Base-by-base conservation (phyloP, 2,888 invertebrate species). In the Drosophila recens region DNA sequence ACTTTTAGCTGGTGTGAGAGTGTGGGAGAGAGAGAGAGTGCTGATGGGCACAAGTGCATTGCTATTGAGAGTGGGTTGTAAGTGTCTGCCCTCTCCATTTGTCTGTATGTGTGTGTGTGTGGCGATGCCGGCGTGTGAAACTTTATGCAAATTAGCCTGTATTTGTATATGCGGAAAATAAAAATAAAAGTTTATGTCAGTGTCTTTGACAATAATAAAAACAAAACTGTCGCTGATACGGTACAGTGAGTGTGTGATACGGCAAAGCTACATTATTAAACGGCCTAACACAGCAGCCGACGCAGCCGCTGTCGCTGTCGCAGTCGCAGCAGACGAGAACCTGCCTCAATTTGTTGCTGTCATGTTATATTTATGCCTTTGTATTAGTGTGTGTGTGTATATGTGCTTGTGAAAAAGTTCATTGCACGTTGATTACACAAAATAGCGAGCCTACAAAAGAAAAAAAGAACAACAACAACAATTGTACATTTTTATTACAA, bases 71-170 rank as follows among this genome's bases (percentile, higher is more conserved):
- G 76, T 58, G 38, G 30, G 20, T 10, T 62, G 61, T 30, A 23
- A 38, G 15, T 42, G 10, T 42, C 42, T 17, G 15, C 17, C 42
- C 42, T 42, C 42, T 42, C 42, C 17, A 4, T 10, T 40, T 38
- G 10, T 56, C 3, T 61, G 17, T 59, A 17, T 67, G 30, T 53
- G 49, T 34, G 38, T 17, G 40, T 43, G 51, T 74, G 61, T n/a
- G n/a, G n/a, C n/a, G n/a, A n/a, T n/a, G 70, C 84, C 83, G 79
- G 84, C 83, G 84, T 83, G 83, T 75, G 83, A 83, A 83, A 81
- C 53, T 77, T 81, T 77, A 83, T 87, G 83, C 70, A 83, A 83
- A 83, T 83, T 81, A 65, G 53, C 65, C 42, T 68, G 65, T 68
- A 67, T 76, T 69, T 68, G 67, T 67, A 61, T 66, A 66, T 72